These are phyloP conservation scores for Mus minutoides DNA, from an alignment of 2,797 vertebrate genomes.

Conservation along the genomic window DNA sequence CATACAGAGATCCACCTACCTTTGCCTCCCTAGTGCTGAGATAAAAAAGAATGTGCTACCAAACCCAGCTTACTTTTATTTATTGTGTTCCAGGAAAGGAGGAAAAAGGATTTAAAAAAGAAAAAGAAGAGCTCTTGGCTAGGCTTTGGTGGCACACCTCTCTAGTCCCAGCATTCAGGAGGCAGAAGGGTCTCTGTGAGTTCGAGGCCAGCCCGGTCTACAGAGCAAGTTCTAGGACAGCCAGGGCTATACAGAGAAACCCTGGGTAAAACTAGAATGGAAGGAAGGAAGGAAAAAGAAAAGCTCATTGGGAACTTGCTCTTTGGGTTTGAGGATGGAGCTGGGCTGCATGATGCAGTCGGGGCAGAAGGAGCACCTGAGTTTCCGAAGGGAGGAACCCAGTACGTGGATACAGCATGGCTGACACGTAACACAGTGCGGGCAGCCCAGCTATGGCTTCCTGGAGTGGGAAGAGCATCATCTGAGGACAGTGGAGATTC, in stretches of 20 bases:
- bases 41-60: background rate
- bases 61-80: background rate
- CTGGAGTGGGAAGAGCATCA: background rate
- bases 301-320: background rate
- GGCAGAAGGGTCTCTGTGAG: background rate
- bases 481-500: background rate
- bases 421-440: accelerated
- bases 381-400: background rate
- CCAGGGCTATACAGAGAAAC: background rate
- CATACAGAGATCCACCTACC: background rate
- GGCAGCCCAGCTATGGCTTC: background rate
- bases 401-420: background rate
- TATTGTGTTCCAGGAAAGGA: background rate
- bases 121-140: background rate
- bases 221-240: background rate
- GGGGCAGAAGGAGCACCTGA: background rate
- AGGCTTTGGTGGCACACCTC: background rate
- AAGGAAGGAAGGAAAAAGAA: background rate
- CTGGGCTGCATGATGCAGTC: background rate
- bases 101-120: background rate
- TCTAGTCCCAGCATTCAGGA: background rate
- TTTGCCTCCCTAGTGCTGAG: background rate
- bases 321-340: background rate
- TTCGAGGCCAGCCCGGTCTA: background rate
- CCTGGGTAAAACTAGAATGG: background rate